A percentile compares a stretch with the other conserved stretches of the same genome.
phyloP scores from a whole-genome alignment of 2,888 invertebrate genomes.

The Agrilus mali region DNA sequence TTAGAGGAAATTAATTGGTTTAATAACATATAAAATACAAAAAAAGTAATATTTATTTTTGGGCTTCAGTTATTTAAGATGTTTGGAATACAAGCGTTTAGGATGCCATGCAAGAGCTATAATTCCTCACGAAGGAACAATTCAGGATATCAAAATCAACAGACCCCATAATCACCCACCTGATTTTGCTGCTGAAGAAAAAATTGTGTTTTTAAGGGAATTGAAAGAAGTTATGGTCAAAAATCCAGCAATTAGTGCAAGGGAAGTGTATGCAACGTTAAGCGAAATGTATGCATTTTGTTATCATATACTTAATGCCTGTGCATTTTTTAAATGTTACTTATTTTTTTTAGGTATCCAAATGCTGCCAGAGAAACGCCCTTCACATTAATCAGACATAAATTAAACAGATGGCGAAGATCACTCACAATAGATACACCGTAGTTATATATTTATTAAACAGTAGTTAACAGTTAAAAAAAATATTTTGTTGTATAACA shows the following conservation, averaged over 20 bases:
- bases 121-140: constrained; percentile 27
- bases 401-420: constrained; percentile 24
- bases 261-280: constrained; percentile 24
- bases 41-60: neutral
- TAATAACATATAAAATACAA: neutral
- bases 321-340: neutral
- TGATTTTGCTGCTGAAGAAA: constrained; percentile 29
- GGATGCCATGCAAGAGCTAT: constrained; percentile 31
- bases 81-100: constrained; percentile 29
- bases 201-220: constrained; percentile 29
- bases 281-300: constrained; percentile 24
- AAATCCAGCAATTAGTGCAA: constrained; percentile 21
- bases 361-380: constrained; percentile 28
- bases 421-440: neutral
- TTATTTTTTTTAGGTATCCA: constrained; percentile 25
- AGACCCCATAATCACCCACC: constrained; percentile 31
- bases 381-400: constrained; percentile 25
- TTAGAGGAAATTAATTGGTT: too few species aligned
- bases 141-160: constrained; percentile 29
- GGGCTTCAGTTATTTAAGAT: constrained; percentile 26
- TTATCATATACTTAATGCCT: neutral
- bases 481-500: neutral
- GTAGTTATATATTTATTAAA: neutral
- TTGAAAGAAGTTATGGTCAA: constrained; percentile 26
- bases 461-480: neutral